These are phyloP conservation scores for Oceanodroma tethys DNA, from an alignment of 2,113 vertebrate species.

Conservation along the genomic window DNA sequence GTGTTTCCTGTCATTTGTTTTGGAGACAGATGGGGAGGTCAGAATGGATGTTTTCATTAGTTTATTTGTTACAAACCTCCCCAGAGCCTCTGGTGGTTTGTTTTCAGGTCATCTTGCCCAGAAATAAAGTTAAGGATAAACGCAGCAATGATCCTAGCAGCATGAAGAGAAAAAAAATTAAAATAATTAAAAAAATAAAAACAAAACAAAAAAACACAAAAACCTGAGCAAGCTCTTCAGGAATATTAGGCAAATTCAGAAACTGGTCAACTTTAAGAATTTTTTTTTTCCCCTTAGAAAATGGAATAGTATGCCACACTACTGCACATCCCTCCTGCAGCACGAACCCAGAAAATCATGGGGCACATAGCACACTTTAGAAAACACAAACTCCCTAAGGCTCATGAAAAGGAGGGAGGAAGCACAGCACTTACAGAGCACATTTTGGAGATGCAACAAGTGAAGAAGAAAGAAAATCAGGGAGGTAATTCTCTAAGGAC, in stretches of 20 bases:
- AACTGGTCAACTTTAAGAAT: not conserved
- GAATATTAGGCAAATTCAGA: not conserved
- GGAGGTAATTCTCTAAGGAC: not conserved
- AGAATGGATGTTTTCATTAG: not conserved
- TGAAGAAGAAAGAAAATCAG: not conserved
- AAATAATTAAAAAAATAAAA: not conserved
- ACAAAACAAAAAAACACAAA: too few species aligned
- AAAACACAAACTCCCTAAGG: not conserved
- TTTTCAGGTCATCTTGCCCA: constrained; percentile 44
- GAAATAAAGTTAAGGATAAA: not conserved
- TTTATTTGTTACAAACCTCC: constrained; percentile 10
- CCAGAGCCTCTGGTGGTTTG: not conserved
- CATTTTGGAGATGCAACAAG: not conserved
- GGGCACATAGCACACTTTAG: not conserved
- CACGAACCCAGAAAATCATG: not conserved
- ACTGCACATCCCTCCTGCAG: not conserved
- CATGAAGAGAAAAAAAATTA: not conserved
- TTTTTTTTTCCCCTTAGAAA: not conserved
- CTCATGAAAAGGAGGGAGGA: not conserved
- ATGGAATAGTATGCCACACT: not conserved
- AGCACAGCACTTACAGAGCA: not conserved
- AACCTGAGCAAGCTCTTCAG: not conserved
- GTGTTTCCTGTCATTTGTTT: constrained; percentile 39
- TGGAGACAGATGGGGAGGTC: not conserved
- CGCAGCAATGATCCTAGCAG: not conserved